Conservation (phyloP, 2,113 vertebrate genomes). For the Lonchura striata region DNA sequence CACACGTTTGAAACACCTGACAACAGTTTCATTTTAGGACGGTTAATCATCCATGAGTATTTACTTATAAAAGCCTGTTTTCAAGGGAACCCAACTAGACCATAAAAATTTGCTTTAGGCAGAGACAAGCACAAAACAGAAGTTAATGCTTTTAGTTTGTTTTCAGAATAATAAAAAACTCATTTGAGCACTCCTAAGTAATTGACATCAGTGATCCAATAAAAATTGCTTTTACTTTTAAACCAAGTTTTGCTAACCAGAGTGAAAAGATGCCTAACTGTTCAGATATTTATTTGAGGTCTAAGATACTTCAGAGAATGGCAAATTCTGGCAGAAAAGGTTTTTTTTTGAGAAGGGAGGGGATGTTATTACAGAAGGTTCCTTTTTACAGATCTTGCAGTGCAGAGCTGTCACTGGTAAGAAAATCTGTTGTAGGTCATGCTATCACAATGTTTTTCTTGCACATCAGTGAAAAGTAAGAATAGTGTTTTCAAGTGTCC, state of each 20-base stretch:
- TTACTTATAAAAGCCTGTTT: conserved; percentile 35
- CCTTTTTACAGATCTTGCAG: not conserved
- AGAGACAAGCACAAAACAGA: not conserved
- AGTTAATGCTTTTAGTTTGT: not conserved
- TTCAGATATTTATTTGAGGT: not conserved
- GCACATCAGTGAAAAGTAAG: not conserved
- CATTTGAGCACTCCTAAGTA: not conserved
- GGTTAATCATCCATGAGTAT: conserved; percentile 27
- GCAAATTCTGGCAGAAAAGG: not conserved
- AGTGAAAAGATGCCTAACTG: not conserved
- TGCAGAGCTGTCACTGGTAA: not conserved
- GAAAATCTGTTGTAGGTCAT: not conserved
- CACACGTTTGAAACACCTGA: not conserved
- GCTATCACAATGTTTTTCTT: not conserved
- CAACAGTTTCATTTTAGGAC: not conserved
- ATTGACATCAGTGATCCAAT: not conserved
- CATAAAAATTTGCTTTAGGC: conserved; percentile 38
- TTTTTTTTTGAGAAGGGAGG: not conserved
- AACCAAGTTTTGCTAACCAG: not conserved
- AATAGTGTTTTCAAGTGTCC: not conserved
- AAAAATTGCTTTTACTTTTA: conserved; percentile 18
- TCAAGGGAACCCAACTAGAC: conserved; percentile 18
- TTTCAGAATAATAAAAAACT: not conserved
- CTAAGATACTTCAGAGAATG: not conserved
- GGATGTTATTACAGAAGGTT: not conserved